Evolutionary conservation across 1,140 invertebrate genomes (phyloP).

Genomic region (Drosophila punjabiensis): DNA sequence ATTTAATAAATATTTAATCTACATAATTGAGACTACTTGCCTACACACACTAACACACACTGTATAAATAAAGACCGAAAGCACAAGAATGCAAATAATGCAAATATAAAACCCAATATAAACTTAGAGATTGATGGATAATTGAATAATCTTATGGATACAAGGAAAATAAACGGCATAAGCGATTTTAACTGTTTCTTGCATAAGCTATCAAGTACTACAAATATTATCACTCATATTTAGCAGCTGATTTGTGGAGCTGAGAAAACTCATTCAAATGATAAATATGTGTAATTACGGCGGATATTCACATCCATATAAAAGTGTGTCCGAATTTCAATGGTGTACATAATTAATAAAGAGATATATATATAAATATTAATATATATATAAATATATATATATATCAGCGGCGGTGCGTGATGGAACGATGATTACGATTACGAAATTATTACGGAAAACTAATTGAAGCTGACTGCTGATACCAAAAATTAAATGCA

Average conservation of each 20-base stretch:
- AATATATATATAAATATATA: conserved; percentile 32
- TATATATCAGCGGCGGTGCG: conserved; percentile 40
- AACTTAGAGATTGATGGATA: conserved; percentile 59
- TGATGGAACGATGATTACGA: conserved; percentile 23
- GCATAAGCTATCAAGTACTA: conserved; percentile 61
- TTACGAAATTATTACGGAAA: conserved; percentile 35
- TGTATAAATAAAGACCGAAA: conserved; percentile 61
- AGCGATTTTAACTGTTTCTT: conserved; percentile 77
- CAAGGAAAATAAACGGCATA: conserved; percentile 64
- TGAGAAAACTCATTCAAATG: conserved; percentile 41
- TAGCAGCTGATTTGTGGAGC: conserved; percentile 30
- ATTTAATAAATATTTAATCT: conserved; percentile 63
- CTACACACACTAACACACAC: conserved; percentile 44
- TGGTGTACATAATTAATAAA: conserved; percentile 48
- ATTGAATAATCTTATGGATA: conserved; percentile 77
- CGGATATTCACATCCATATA: conserved; percentile 24
- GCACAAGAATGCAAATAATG: conserved; percentile 41
- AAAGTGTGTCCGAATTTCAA: conserved; percentile 28
- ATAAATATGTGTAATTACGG: conserved; percentile 48
- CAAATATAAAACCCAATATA: conserved; percentile 30
- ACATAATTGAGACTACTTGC: conserved; percentile 69
- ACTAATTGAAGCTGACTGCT: conserved; percentile 43
- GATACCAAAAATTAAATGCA: conserved; percentile 65
- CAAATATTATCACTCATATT: conserved; percentile 43
- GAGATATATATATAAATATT: conserved; percentile 42